A percentile compares a stretch with the other conserved stretches of the same genome.
These are phyloP conservation scores for Artibeus jamaicensis DNA, from an alignment of 2,797 vertebrate genomes.

Conservation along the genomic window DNA sequence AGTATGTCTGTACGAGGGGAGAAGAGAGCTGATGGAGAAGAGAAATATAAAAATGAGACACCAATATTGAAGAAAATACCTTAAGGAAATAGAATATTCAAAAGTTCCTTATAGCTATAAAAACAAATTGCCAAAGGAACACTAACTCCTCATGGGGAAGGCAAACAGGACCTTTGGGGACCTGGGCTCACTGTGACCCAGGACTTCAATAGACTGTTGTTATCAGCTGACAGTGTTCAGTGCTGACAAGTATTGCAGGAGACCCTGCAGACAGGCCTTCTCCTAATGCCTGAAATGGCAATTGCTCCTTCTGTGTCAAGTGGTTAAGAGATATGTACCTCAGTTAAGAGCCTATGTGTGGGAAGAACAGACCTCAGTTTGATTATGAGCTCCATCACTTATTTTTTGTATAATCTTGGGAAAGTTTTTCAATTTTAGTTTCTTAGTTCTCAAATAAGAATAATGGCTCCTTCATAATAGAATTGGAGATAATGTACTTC, in stretches of 20 bases:
- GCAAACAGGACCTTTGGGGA: background rate
- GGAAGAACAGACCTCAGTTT: background rate
- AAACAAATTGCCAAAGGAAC: background rate
- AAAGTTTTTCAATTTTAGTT: background rate
- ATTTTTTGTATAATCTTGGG: background rate
- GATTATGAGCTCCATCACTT: background rate
- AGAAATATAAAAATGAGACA: background rate
- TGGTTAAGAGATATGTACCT: background rate
- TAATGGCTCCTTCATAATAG: background rate
- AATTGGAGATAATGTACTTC: background rate
- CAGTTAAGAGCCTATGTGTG: background rate
- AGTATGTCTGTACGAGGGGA: background rate
- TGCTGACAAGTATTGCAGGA: background rate
- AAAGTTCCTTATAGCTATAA: background rate
- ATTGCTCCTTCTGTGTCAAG: background rate
- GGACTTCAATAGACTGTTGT: background rate
- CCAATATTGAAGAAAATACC: background rate
- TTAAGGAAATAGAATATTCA: background rate
- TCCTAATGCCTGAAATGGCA: background rate
- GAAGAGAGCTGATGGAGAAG: background rate
- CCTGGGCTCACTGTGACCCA: background rate
- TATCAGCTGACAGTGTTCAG: background rate
- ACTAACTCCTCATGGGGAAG: background rate
- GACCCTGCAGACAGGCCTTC: background rate
- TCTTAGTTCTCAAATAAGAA: background rate